Evolutionary conservation across 2,113 vertebrate genomes (phyloP).

Genomic region (Sphyrna mokarran): DNA sequence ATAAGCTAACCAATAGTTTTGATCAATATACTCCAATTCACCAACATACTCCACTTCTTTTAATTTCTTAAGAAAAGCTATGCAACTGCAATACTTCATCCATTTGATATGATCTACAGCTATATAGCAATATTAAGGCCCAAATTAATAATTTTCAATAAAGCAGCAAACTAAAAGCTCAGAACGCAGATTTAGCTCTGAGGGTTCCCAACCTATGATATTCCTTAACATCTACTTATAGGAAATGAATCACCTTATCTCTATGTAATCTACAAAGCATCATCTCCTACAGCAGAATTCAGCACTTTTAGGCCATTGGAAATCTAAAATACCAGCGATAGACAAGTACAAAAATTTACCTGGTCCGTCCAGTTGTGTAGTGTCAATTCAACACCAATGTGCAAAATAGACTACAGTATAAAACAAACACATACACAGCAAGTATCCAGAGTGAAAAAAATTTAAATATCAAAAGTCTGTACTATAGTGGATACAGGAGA

Average conservation of each 20-base stretch:
- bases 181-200: not conserved
- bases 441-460: slow-evolving; percentile 15
- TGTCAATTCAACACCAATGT: slow-evolving; percentile 36
- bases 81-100: not conserved
- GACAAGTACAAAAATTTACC: slow-evolving; percentile 33
- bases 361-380: slow-evolving; percentile 31
- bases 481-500: not conserved
- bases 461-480: slow-evolving; percentile 5
- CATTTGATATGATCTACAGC: not conserved
- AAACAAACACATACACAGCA: slow-evolving; percentile 35
- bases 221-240: not conserved
- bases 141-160: not conserved
- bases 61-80: not conserved
- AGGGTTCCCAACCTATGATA: not conserved
- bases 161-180: not conserved
- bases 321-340: slow-evolving; percentile 32
- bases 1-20: slow-evolving; percentile 4
- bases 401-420: slow-evolving; percentile 36
- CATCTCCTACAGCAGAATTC: not conserved
- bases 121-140: not conserved
- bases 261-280: slow-evolving; percentile 16
- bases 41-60: not conserved
- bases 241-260: not conserved
- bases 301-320: not conserved
- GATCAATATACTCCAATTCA: not conserved